Conservation (phyloP, 2,888 invertebrate genomes). For the Pseudococcus viburni region DNA sequence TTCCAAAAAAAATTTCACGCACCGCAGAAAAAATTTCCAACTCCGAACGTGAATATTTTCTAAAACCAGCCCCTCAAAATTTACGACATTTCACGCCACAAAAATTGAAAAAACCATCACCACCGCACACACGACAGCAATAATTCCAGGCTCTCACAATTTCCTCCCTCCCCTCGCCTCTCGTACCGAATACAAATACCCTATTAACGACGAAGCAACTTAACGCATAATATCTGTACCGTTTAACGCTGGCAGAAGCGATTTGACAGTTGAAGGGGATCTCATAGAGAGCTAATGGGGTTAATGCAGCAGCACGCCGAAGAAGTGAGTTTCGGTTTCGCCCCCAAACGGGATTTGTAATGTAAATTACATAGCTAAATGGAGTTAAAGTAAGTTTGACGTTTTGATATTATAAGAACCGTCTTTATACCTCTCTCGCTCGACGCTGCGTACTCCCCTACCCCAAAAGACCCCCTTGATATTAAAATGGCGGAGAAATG, state of each 20-base stretch:
- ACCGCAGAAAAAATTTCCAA: too few relatives aligned
- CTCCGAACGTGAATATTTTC: too few relatives aligned
- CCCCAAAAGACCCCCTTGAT: neutral
- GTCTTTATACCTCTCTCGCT: conserved; percentile 33
- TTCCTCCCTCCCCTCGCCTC: neutral
- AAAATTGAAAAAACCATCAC: too few relatives aligned
- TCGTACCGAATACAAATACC: neutral
- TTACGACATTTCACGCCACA: too few relatives aligned
- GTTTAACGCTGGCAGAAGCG: conserved; percentile 5
- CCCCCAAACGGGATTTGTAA: conserved; percentile 64
- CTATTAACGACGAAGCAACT: conserved; percentile 38
- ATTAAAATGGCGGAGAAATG: neutral
- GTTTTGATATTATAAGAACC: conserved; percentile 59
- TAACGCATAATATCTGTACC: conserved; percentile 45
- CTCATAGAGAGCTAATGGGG: conserved; percentile 60
- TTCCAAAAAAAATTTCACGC: too few relatives aligned
- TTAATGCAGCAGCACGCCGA: conserved; percentile 61
- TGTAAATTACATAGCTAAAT: conserved; percentile 63
- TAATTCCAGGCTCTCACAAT: too few relatives aligned
- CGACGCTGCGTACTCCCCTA: neutral
- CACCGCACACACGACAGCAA: too few relatives aligned
- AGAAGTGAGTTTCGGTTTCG: conserved; percentile 47
- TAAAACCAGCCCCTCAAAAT: too few relatives aligned
- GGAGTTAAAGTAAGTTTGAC: conserved; percentile 66
- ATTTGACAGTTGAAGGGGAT: conserved; percentile 63